phyloP scores from a whole-genome alignment of 1,140 invertebrate genomes.

The Drosophila sechellia region DNA sequence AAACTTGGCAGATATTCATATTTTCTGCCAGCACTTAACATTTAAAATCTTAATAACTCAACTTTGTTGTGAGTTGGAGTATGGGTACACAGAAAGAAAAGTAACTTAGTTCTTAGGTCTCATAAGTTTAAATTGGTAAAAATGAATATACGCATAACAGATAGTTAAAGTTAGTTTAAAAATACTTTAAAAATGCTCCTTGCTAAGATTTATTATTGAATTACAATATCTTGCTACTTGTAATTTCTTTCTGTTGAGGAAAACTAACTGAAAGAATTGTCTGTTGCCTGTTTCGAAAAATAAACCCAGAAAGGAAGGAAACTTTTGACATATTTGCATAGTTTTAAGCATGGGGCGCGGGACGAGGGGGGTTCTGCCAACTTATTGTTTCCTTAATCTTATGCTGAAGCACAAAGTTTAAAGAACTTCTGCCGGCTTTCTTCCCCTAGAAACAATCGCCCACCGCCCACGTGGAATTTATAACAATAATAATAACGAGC shows the following conservation, averaged over 20 bases:
- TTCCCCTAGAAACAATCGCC: background rate
- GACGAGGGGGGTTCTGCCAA: slow-evolving; percentile 6
- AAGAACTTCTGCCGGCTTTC: slow-evolving; percentile 42
- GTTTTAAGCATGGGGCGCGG: slow-evolving; percentile 18
- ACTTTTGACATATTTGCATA: slow-evolving; percentile 67
- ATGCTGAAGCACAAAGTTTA: slow-evolving; percentile 46
- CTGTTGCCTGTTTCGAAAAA: slow-evolving; percentile 13
- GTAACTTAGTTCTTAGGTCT: too few relatives aligned
- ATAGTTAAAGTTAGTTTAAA: too few relatives aligned
- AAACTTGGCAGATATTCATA: slow-evolving; percentile 15
- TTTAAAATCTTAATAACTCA: slow-evolving; percentile 33
- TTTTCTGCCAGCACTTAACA: slow-evolving; percentile 26
- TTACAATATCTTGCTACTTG: too few relatives aligned
- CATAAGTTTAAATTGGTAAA: accelerated
- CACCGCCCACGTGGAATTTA: slow-evolving; percentile 17
- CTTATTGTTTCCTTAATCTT: slow-evolving; percentile 41
- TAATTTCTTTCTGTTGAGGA: background rate
- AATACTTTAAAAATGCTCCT: background rate
- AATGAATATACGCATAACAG: too few relatives aligned
- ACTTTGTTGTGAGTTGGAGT: slow-evolving; percentile 21
- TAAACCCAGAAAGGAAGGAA: slow-evolving; percentile 11
- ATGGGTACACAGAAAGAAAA: background rate
- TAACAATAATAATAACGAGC: slow-evolving; percentile 67
- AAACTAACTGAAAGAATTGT: slow-evolving; percentile 17
- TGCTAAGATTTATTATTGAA: background rate